A percentile compares a stretch with the other conserved stretches of the same genome.
Conservation (phyloP, 2,113 vertebrate genomes). For the Hassar affinis region DNA sequence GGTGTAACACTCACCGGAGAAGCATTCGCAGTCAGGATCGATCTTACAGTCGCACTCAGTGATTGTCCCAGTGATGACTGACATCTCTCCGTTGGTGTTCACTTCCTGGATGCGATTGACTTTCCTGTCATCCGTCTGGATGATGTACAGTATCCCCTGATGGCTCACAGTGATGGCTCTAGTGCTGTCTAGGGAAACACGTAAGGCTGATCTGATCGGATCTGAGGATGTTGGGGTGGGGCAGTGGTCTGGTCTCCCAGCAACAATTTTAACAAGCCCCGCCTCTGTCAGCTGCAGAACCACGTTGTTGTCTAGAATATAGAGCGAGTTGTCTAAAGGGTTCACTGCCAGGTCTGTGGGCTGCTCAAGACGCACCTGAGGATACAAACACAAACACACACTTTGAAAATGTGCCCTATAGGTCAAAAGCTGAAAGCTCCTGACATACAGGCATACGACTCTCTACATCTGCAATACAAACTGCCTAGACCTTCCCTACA, state of each 20-base stretch:
- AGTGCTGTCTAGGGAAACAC: constrained; percentile 87
- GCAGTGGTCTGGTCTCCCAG: constrained; percentile 95
- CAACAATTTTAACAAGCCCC: constrained; percentile 87
- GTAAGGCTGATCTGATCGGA: constrained; percentile 88
- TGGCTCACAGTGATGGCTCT: constrained; percentile 92
- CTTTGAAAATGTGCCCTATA: background rate
- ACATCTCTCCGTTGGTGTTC: constrained; percentile 93
- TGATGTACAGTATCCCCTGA: constrained; percentile 88
- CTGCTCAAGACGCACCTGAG: constrained; percentile 93
- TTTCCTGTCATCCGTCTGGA: constrained; percentile 94
- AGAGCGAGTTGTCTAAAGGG: constrained; percentile 94
- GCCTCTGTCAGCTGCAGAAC: constrained; percentile 93
- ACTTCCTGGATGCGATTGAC: constrained; percentile 97
- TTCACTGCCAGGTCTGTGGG: constrained; percentile 94
- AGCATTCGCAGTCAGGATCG: constrained; percentile 97
- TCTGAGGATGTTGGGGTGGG: constrained; percentile 91
- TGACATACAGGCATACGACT: background rate
- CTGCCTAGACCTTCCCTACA: background rate
- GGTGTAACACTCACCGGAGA: constrained; percentile 80
- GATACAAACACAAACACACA: constrained; percentile 34
- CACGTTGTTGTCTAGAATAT: constrained; percentile 97
- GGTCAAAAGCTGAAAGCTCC: background rate
- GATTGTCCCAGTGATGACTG: constrained; percentile 85
- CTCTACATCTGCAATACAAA: background rate
- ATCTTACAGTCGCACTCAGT: constrained; percentile 99